Evolutionary conservation across 1,140 invertebrate species (phyloP).

Genomic region (Aethina tumida): DNA sequence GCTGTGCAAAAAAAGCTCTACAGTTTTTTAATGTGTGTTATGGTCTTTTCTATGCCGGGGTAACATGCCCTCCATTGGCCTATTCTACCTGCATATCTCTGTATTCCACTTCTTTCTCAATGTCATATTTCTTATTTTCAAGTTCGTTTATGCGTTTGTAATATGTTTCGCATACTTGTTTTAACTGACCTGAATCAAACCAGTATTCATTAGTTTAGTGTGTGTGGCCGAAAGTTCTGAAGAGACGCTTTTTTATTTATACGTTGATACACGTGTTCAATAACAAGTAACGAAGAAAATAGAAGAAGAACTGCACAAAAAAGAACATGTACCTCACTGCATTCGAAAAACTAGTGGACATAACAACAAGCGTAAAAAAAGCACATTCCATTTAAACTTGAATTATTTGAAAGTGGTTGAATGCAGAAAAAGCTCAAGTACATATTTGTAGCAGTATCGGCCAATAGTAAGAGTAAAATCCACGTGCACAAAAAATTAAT

Average conservation of each 20-base stretch:
- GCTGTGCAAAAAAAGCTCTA: constrained; percentile 26
- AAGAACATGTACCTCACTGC: constrained; percentile 15
- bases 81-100: constrained; percentile 77
- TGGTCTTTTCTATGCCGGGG: constrained; percentile 14
- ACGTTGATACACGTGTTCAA: constrained; percentile 2
- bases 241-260: constrained; percentile 3
- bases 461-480: too few species aligned
- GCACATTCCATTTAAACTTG: neutral
- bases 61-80: constrained; percentile 16
- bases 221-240: constrained; percentile 1
- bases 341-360: neutral
- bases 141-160: constrained; percentile 76
- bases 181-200: constrained; percentile 43
- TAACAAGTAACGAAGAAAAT: constrained; percentile 5
- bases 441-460: neutral
- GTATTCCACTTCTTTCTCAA: constrained; percentile 87
- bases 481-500: too few species aligned
- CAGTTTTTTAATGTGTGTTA: constrained; percentile 15
- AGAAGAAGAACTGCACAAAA: constrained; percentile 10
- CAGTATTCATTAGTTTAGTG: neutral
- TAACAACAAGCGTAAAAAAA: neutral
- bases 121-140: constrained; percentile 93
- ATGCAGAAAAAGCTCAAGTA: too few species aligned
- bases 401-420: too few species aligned
- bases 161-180: constrained; percentile 77